Evolutionary conservation across 2,797 vertebrate genomes (phyloP).

Genomic region (Melanotaenia nigrans): DNA sequence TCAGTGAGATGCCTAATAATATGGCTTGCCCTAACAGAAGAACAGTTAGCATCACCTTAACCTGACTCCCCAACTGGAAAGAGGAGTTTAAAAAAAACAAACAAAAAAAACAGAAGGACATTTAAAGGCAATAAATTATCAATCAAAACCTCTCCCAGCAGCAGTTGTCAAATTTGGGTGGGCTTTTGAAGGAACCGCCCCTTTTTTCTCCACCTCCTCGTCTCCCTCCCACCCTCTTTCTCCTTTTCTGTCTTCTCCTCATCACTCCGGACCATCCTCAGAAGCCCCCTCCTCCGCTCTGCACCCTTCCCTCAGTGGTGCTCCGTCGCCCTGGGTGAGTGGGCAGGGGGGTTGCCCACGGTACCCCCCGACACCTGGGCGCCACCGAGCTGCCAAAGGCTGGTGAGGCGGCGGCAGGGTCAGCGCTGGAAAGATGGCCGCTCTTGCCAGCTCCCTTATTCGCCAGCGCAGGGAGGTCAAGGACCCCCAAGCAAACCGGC

Average conservation of each 20-base stretch:
- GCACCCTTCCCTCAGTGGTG: slow-evolving; percentile 58
- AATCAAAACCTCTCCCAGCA: slow-evolving; percentile 7
- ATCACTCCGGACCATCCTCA: slow-evolving; percentile 25
- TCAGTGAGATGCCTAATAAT: slow-evolving; percentile 26
- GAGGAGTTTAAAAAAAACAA: neutral
- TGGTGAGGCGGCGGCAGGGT: slow-evolving; percentile 69
- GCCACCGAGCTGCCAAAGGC: slow-evolving; percentile 71
- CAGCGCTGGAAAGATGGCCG: slow-evolving; percentile 86
- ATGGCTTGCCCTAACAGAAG: slow-evolving; percentile 44
- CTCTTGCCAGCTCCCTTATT: slow-evolving; percentile 92
- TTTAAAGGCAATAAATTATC: slow-evolving; percentile 16
- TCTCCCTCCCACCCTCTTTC: slow-evolving; percentile 26
- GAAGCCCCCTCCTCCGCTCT: slow-evolving; percentile 47
- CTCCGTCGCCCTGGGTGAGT: slow-evolving; percentile 79
- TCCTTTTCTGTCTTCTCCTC: slow-evolving; percentile 32
- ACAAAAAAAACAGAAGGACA: slow-evolving; percentile 29
- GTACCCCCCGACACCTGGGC: slow-evolving; percentile 77
- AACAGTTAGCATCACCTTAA: slow-evolving; percentile 47
- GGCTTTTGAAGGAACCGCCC: slow-evolving; percentile 50
- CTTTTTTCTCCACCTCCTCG: slow-evolving; percentile 22
- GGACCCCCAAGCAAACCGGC: slow-evolving; percentile 88
- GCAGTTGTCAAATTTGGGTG: slow-evolving; percentile 22
- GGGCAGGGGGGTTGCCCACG: slow-evolving; percentile 80
- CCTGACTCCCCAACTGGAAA: slow-evolving; percentile 2
- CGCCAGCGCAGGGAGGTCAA: slow-evolving; percentile 91